These are phyloP conservation scores for Tachypleus tridentatus DNA, from an alignment of 1,140 invertebrate species.

Conservation along the genomic window DNA sequence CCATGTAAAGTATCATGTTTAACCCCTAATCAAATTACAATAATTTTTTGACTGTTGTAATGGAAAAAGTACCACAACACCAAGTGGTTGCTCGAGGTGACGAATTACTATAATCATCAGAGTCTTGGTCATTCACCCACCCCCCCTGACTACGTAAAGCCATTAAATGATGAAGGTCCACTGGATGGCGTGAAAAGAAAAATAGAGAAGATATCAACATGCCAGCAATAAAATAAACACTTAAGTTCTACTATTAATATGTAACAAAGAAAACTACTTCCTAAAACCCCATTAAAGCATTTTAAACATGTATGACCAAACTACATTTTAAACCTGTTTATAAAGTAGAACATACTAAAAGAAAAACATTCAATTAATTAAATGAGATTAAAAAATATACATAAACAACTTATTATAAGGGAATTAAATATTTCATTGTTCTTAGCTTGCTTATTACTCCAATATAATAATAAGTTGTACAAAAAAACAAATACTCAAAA, in stretches of 20 bases:
- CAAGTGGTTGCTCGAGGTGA: slow-evolving; percentile 10
- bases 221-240: not conserved
- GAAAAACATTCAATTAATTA: too few relatives aligned
- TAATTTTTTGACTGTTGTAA: slow-evolving; percentile 11
- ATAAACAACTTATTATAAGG: too few relatives aligned
- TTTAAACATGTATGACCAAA: not conserved
- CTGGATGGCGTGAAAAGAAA: slow-evolving; percentile 1
- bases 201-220: slow-evolving; percentile 1
- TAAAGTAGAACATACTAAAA: too few relatives aligned
- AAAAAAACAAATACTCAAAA: too few relatives aligned
- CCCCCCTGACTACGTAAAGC: slow-evolving; percentile 7
- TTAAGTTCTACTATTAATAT: slow-evolving; percentile 7
- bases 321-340: not conserved
- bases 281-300: slow-evolving; percentile 9
- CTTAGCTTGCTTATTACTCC: too few relatives aligned
- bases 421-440: too few relatives aligned
- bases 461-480: too few relatives aligned
- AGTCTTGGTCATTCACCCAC: not conserved
- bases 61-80: slow-evolving; percentile 12
- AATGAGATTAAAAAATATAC: too few relatives aligned
- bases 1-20: too few relatives aligned
- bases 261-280: slow-evolving; percentile 2
- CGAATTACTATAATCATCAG: slow-evolving; percentile 5
- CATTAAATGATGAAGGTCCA: slow-evolving; percentile 15
- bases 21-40: slow-evolving; percentile 3